Percentiles rank a stretch among this genome's conserved stretches.
Conservation (phyloP, 2,113 vertebrate genomes). For the Actenoides hombroni region DNA sequence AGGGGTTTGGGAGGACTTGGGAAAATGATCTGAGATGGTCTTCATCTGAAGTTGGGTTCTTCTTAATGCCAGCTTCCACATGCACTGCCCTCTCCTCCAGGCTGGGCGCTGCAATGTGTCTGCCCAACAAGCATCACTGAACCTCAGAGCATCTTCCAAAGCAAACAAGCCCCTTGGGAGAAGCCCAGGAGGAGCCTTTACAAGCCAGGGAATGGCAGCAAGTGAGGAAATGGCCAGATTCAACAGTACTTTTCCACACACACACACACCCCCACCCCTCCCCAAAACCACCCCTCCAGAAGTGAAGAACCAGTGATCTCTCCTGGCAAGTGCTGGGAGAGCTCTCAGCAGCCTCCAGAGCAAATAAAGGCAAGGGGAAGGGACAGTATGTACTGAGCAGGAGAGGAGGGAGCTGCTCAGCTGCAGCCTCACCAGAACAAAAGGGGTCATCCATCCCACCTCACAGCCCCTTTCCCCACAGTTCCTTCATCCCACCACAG, state of each 20-base stretch:
- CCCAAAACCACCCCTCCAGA: not conserved
- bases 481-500: not conserved
- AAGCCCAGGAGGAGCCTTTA: conserved; percentile 27
- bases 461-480: too few species aligned
- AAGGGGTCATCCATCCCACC: not conserved
- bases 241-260: conserved; percentile 76
- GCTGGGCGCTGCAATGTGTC: not conserved
- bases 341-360: conserved; percentile 57
- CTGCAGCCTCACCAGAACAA: not conserved
- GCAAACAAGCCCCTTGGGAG: conserved; percentile 28
- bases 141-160: conserved; percentile 39
- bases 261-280: too few species aligned
- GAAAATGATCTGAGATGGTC: not conserved
- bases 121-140: not conserved
- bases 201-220: not conserved
- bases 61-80: not conserved
- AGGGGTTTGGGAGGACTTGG: not conserved
- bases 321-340: conserved; percentile 23
- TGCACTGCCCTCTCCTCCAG: not conserved
- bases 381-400: not conserved
- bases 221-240: not conserved
- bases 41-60: not conserved
- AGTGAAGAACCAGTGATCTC: conserved; percentile 49
- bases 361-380: conserved; percentile 62
- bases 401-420: not conserved